phyloP scores from a whole-genome alignment of 2,888 invertebrate species.

The Mactromeris polynyma region DNA sequence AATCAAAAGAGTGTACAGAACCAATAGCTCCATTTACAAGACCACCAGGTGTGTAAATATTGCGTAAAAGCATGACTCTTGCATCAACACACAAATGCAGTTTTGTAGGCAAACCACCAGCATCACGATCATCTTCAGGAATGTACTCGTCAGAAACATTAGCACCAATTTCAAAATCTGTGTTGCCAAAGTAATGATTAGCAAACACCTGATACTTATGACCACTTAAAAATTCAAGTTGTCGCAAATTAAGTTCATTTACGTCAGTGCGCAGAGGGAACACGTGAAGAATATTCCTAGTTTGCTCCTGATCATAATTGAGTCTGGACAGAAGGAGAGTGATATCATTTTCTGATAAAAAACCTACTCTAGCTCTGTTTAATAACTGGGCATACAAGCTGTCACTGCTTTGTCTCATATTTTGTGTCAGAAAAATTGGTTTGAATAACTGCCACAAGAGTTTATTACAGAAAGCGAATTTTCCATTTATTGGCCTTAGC shows the following conservation, averaged over 20 bases:
- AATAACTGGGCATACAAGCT: conserved; percentile 46
- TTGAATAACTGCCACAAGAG: conserved; percentile 52
- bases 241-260: conserved; percentile 12
- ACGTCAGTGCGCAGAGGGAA: conserved; percentile 38
- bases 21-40: conserved; percentile 60
- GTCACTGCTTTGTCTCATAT: conserved; percentile 62
- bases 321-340: conserved; percentile 2
- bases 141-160: conserved; percentile 30
- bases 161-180: conserved; percentile 24
- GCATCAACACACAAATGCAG: no score
- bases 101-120: conserved; percentile 32
- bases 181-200: conserved; percentile 39
- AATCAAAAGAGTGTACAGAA: conserved; percentile 24
- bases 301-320: background rate
- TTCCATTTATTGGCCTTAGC: conserved; percentile 57
- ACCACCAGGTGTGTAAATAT: no score
- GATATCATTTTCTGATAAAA: conserved; percentile 41
- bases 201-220: background rate
- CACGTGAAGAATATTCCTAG: conserved; percentile 25
- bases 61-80: conserved; percentile 41
- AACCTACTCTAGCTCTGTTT: conserved; percentile 57
- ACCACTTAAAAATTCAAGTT: background rate
- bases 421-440: conserved; percentile 51
- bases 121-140: no score
- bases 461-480: conserved; percentile 53